Conservation (phyloP, 2,888 invertebrate species). For the Drosophila kambysellisi region DNA sequence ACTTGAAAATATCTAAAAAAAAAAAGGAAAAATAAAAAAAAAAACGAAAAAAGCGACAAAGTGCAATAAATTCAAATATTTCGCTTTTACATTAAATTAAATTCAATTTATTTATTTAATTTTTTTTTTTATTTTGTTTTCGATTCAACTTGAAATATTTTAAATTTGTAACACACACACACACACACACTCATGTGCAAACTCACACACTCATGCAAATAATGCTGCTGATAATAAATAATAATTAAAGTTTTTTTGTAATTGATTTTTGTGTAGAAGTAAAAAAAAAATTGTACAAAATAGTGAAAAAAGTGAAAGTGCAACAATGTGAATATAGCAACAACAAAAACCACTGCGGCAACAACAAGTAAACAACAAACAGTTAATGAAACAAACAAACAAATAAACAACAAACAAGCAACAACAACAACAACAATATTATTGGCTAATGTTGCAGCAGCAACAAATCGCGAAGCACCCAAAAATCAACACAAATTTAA, state of each 20-base stretch:
- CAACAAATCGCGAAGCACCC: conserved; percentile 9
- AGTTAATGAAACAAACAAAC: conserved; percentile 29
- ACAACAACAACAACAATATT: conserved; percentile 13
- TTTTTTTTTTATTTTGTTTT: conserved; percentile 20
- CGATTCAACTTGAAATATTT: conserved; percentile 3
- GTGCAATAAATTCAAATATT: conserved; percentile 15
- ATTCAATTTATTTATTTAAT: neutral
- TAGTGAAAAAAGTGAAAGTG: conserved; percentile 79
- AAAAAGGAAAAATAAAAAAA: neutral
- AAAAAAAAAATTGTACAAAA: conserved; percentile 29
- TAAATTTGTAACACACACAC: conserved; percentile 16
- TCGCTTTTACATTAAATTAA: conserved; percentile 4
- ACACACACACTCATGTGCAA: conserved; percentile 1
- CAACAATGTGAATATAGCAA: conserved; percentile 60
- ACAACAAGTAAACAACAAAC: conserved; percentile 37
- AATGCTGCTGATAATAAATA: neutral
- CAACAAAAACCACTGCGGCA: conserved; percentile 18
- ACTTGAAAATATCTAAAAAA: conserved; percentile 13
- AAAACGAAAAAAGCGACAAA: conserved; percentile 30
- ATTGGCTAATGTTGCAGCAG: conserved; percentile 29
- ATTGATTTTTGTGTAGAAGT: conserved; percentile 51
- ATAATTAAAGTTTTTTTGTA: conserved; percentile 40
- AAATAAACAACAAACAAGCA: conserved; percentile 20
- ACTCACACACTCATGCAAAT: conserved; percentile 33
- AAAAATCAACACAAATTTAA: conserved; percentile 3